phyloP scores from a whole-genome alignment of 2,113 vertebrate species.

The Lamprologus speciosus region DNA sequence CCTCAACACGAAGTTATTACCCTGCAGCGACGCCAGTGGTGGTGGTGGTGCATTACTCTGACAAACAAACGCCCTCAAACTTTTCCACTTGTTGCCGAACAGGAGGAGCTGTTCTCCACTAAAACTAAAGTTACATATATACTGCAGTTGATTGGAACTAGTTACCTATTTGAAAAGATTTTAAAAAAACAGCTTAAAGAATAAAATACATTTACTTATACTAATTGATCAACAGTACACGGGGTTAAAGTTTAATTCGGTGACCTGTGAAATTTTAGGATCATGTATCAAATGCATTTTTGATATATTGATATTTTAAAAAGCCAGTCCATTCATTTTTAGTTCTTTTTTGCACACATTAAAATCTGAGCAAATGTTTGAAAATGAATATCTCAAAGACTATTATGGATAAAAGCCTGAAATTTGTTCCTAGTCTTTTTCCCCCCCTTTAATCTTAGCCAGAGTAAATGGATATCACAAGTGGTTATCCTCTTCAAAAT shows the following conservation, averaged over 20 bases:
- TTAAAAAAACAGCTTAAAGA: not conserved
- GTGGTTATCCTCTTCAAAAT: not conserved
- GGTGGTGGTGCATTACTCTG: not conserved
- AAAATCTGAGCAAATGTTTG: not conserved
- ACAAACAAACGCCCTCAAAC: not conserved
- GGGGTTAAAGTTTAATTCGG: not conserved
- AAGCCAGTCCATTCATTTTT: not conserved
- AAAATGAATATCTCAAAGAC: not conserved
- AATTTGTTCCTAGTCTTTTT: not conserved
- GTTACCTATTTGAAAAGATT: not conserved
- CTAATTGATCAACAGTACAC: not conserved
- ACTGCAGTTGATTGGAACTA: not conserved
- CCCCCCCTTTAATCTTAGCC: fast-evolving
- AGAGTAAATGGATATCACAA: not conserved
- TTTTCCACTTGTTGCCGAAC: not conserved
- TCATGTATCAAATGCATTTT: not conserved
- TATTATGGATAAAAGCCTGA: not conserved
- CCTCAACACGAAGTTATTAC: not conserved
- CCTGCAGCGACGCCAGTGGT: not conserved
- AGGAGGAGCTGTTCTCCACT: not conserved
- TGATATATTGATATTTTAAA: not conserved
- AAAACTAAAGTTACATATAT: not conserved
- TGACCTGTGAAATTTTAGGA: not conserved
- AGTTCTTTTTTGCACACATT: not conserved
- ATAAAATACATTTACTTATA: not conserved